Conservation (phyloP, 2,113 vertebrate genomes). For the Hippocampus abdominalis region DNA sequence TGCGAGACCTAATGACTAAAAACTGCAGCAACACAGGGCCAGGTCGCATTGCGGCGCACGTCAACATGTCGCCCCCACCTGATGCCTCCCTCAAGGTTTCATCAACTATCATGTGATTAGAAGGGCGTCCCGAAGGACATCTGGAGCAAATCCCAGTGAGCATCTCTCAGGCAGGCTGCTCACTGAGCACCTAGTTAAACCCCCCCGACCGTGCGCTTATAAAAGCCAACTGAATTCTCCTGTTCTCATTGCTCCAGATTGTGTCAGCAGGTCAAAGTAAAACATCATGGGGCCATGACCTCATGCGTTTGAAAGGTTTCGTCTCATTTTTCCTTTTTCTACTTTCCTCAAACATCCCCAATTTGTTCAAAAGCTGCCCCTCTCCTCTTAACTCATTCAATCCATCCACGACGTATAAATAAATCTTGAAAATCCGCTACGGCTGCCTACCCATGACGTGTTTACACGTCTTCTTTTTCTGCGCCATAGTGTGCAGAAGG, state of each 20-base stretch:
- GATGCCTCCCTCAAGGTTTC: slow-evolving; percentile 47
- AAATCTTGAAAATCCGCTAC: too few relatives aligned
- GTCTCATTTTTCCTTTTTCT: too few relatives aligned
- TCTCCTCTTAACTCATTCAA: too few relatives aligned
- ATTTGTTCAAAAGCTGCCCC: too few relatives aligned
- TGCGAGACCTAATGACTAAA: slow-evolving; percentile 47
- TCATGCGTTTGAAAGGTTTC: neutral
- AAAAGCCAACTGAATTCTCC: slow-evolving; percentile 24
- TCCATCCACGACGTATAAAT: too few relatives aligned
- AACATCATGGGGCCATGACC: neutral
- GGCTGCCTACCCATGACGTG: too few relatives aligned
- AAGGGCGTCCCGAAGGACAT: slow-evolving; percentile 27
- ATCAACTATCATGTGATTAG: slow-evolving; percentile 44
- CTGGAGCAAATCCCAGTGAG: slow-evolving; percentile 43
- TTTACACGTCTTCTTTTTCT: too few relatives aligned
- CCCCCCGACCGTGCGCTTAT: slow-evolving; percentile 14
- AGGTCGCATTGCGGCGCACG: slow-evolving; percentile 13
- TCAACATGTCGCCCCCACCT: slow-evolving; percentile 24
- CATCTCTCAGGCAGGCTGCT: slow-evolving; percentile 23
- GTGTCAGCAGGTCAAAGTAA: slow-evolving; percentile 18
- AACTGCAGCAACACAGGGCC: slow-evolving; percentile 26
- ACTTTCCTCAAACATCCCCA: too few relatives aligned
- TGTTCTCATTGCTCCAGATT: neutral
- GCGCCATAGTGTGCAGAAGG: too few relatives aligned
- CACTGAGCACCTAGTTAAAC: slow-evolving; percentile 34